Conservation (phyloP, 2,888 invertebrate genomes). For the Ashinkailepas kermadecensis region DNA sequence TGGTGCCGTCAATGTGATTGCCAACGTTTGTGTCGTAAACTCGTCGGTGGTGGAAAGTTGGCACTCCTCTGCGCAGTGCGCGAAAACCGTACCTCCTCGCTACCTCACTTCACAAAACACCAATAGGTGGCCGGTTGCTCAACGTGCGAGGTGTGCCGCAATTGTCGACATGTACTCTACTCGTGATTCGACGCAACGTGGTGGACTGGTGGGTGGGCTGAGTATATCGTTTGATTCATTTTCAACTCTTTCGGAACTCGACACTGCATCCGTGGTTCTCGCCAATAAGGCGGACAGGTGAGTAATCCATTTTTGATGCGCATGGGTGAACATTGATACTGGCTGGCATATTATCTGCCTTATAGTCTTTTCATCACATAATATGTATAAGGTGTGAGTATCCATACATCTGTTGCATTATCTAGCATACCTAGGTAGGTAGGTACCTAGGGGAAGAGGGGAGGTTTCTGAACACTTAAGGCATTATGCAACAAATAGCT, state of each 20-base stretch:
- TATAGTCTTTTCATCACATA: too few relatives aligned
- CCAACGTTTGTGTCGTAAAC: too few relatives aligned
- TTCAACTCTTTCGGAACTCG: not conserved
- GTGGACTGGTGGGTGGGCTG: not conserved
- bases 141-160: not conserved
- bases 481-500: too few relatives aligned
- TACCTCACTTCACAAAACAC: not conserved
- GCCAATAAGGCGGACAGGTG: not conserved
- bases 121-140: not conserved
- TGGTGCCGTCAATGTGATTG: too few relatives aligned
- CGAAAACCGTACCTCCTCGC: not conserved
- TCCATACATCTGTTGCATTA: too few relatives aligned
- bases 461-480: too few relatives aligned
- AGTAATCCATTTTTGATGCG: not conserved
- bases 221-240: conserved; percentile 9
- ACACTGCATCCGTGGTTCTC: not conserved
- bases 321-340: too few relatives aligned
- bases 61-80: not conserved
- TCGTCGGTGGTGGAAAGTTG: not conserved
- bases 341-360: too few relatives aligned
- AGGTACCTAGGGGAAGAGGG: too few relatives aligned
- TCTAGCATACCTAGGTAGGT: too few relatives aligned
- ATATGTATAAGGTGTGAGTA: too few relatives aligned
- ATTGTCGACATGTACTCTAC: not conserved
- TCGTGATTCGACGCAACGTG: not conserved